A percentile compares a stretch with the other conserved stretches of the same genome.
Evolutionary conservation across 1,140 invertebrate species (phyloP).

Genomic region (Cataglyphis hispanica): DNA sequence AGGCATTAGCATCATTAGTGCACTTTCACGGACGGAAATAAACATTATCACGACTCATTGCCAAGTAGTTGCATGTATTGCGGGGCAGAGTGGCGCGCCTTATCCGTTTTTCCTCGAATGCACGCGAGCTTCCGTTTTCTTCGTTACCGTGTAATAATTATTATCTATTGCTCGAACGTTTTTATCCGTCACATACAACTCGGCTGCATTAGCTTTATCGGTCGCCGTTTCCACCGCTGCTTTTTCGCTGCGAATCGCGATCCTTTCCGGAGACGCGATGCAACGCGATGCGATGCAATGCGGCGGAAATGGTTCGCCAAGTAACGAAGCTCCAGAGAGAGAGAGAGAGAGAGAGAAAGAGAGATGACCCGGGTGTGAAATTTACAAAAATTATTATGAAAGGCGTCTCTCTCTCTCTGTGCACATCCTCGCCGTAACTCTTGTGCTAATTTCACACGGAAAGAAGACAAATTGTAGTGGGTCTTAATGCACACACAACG

Average conservation of each 20-base stretch:
- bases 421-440: background rate
- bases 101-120: conserved; percentile 64
- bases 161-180: conserved; percentile 75
- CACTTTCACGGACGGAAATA: conserved; percentile 66
- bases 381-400: conserved; percentile 50
- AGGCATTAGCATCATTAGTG: conserved; percentile 60
- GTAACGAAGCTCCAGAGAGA: conserved; percentile 21
- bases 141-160: conserved; percentile 75
- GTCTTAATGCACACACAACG: conserved; percentile 35
- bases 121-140: conserved; percentile 76
- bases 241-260: conserved; percentile 53
- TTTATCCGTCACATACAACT: conserved; percentile 69
- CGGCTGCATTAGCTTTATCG: conserved; percentile 74
- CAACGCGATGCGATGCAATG: conserved; percentile 22
- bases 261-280: background rate
- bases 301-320: conserved; percentile 7
- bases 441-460: conserved; percentile 42
- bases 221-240: background rate
- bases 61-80: conserved; percentile 71
- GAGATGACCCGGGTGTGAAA: conserved; percentile 25
- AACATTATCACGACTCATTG: conserved; percentile 75
- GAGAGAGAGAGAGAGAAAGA: too few relatives aligned
- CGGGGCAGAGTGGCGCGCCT: conserved; percentile 53
- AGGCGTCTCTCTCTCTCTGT: background rate
- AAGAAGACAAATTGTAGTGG: conserved; percentile 27